Evolutionary conservation across 2,113 vertebrate species (phyloP), one percentile per base, ranked within the genome.

Genomic region (Gavialis gangeticus): DNA sequence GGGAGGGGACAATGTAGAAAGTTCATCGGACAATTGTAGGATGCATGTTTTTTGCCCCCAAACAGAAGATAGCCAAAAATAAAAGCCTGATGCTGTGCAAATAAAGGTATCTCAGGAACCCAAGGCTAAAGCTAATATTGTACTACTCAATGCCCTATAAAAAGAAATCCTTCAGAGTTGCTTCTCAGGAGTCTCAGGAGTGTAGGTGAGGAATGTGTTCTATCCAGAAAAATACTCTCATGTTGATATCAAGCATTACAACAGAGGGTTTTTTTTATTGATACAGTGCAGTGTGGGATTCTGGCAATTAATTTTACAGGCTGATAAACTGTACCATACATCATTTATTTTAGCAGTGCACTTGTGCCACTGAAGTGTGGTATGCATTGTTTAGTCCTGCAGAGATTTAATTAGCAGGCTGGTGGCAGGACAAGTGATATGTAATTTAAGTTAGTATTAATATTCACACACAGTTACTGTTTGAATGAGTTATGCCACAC

Each of bases 1-100:
- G 30, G 34, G 28, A 46, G 81, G 5, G 17, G 30, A 82, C 8
- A 34, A 6, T 1, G 28, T 71, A 58, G 37, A 24, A 15, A 79
- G 7, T 7, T 28, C 60, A 10, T 6, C 77, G 85, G 79, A 77
- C 3, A 55, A 88, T 24, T 83, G 24, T 37, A 87, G 60, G 14
- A 16, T 12, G 3, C 55, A 17, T 25, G 5, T 34, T 10, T 4
- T 4, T 4, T 19, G 2, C 5, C 6, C 4, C 1, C 1, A 37
- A 82, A 60, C 25, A 2, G 3, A 13, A 58, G 9, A 62, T 30
- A 22, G 2, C 4, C 34, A 1, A 56, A 84, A 79, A 66, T 13
- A 93, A 79, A 82, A 46, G 37, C 7, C 21, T 18, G 3, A 4
- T 60, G 58, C 1, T 3, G 18, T 79, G 6, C 3, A 75, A 85